Percentiles rank a stretch among this genome's conserved stretches.
Evolutionary conservation across 1,140 invertebrate species (phyloP).

Genomic region (Drosophila tristis): DNA sequence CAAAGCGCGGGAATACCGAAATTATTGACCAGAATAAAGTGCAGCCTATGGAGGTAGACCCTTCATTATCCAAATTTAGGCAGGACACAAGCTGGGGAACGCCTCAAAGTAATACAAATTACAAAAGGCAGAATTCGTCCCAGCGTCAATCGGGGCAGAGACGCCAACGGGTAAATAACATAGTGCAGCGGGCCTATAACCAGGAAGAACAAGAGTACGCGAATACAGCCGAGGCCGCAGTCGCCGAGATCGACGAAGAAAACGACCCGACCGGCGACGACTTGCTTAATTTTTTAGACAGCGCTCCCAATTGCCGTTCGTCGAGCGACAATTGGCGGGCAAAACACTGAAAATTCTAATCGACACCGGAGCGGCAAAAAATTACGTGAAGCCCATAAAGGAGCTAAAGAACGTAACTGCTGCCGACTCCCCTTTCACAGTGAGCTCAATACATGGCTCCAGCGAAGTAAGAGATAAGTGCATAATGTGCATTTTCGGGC

Average conservation of each 20-base stretch:
- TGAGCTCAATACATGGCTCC: conserved; percentile 3
- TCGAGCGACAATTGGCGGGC: too few relatives aligned
- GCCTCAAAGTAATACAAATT: too few relatives aligned
- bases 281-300: not conserved
- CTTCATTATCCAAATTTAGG: not conserved
- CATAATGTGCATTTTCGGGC: not conserved
- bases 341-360: too few relatives aligned
- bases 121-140: not conserved
- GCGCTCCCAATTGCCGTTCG: not conserved
- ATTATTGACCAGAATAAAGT: not conserved
- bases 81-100: too few relatives aligned
- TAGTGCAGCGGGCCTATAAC: not conserved
- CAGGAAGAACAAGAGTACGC: not conserved
- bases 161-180: not conserved
- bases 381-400: not conserved
- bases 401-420: not conserved
- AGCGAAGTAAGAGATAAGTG: not conserved
- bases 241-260: not conserved
- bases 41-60: conserved; percentile 1
- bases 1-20: too few relatives aligned
- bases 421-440: not conserved
- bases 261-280: too few relatives aligned
- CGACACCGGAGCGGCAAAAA: too few relatives aligned
- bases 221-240: not conserved
- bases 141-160: not conserved